phyloP scores from a whole-genome alignment of 2,797 vertebrate genomes.

The Sternarchorhynchus goeldii region DNA sequence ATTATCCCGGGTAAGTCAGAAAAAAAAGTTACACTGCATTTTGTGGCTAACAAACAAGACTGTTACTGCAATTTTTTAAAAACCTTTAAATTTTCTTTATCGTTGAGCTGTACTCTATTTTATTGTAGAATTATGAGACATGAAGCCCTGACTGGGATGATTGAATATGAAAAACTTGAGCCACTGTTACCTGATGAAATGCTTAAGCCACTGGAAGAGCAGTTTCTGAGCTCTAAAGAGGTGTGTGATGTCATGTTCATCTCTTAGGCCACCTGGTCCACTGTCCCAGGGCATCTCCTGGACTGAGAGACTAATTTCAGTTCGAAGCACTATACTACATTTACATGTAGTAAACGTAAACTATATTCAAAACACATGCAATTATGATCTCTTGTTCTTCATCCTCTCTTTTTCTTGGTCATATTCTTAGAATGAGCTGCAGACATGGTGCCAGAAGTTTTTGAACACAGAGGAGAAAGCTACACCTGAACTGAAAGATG shows the following conservation, averaged over 20 bases:
- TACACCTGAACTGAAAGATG: conserved; percentile 74
- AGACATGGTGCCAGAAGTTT: conserved; percentile 63
- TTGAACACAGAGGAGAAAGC: conserved; percentile 71
- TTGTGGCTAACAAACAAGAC: neutral
- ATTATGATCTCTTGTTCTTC: neutral
- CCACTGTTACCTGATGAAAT: conserved; percentile 76
- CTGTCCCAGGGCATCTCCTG: too few relatives aligned
- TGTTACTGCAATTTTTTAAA: neutral
- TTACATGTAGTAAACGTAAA: too few relatives aligned
- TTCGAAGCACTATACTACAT: too few relatives aligned
- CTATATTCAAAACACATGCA: too few relatives aligned
- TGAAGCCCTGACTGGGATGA: conserved; percentile 63
- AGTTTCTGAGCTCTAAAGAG: conserved; percentile 74
- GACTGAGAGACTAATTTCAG: too few relatives aligned
- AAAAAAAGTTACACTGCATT: neutral
- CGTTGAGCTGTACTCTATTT: neutral
- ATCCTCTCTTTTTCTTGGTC: neutral
- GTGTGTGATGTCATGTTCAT: conserved; percentile 62
- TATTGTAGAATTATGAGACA: conserved; percentile 78
- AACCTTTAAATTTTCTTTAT: neutral
- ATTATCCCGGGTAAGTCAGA: conserved; percentile 85
- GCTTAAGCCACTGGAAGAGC: conserved; percentile 73
- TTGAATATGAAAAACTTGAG: conserved; percentile 71
- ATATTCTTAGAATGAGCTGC: conserved; percentile 69
- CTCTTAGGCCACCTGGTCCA: neutral